Evolutionary conservation across 2,888 invertebrate species (phyloP), one percentile per base, ranked within the genome.

Genomic region (Agrotis exclamationis): DNA sequence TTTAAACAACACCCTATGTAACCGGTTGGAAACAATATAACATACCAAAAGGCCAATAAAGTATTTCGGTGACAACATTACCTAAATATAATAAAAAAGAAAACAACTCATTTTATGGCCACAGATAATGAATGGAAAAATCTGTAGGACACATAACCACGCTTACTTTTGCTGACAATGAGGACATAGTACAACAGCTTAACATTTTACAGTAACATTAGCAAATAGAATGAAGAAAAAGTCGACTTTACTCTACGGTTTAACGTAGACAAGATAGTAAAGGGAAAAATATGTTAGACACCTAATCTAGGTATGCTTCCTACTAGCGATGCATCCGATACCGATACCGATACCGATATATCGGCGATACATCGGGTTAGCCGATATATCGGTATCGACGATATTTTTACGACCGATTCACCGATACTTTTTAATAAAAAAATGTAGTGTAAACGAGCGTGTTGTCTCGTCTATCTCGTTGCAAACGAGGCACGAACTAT

Each of bases 121-220:
- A 14, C n/a, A 44, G 16, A 75, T 67, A 53, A 20, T 39, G 47
- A 44, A 53, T 54, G 76, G 67, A 75, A 75, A 51, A 57, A 51
- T 47, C 3, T 45, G 24, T 16, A 45, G 22, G 50, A 33, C 28
- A 70, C 7, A 2, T 45, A 22, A 51, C 22, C 51, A 33, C 22
- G n/a, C 14, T 16, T 45, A 53, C 16, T 16, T 11, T 1, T 3
- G 1, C 24, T 58, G 24, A 13, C 28, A 45, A 11, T 18, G 18
- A 16, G 6, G 11, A 7, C 18, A 45, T 45, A 70, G 14, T 45
- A 68, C 33, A 69, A 13, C 22, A 22, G 33, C n/a, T 33, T 13
- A n/a, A 33, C 6, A 22, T 47, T 51, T 11, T 53, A 22, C 7
- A 4, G 14, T 54, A 33, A 69, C 13, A 39, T 54, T 4, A 47